Percentiles rank a stretch among this genome's conserved stretches.
phyloP scores from a whole-genome alignment of 2,113 vertebrate genomes.

The Sander lucioperca region DNA sequence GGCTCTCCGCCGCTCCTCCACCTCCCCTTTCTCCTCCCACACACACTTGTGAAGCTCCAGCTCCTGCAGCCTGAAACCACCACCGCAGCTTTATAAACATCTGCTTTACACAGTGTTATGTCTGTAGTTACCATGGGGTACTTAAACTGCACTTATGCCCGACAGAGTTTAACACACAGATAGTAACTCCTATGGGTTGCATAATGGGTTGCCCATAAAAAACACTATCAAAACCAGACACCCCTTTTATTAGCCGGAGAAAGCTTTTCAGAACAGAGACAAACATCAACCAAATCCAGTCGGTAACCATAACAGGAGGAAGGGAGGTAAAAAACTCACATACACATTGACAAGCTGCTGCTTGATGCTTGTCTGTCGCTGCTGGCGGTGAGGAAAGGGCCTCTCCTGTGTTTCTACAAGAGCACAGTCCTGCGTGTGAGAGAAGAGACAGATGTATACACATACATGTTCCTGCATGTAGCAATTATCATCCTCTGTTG shows the following conservation, averaged over 20 bases:
- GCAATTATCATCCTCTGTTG: neutral
- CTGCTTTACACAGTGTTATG: slow-evolving; percentile 61
- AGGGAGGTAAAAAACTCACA: slow-evolving; percentile 72
- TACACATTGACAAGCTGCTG: slow-evolving; percentile 84
- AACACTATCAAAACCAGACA: slow-evolving; percentile 64
- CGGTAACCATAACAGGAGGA: slow-evolving; percentile 77
- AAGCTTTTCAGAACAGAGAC: slow-evolving; percentile 61
- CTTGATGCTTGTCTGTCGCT: slow-evolving; percentile 78
- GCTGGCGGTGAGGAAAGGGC: slow-evolving; percentile 67
- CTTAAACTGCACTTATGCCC: slow-evolving; percentile 80
- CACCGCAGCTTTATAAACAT: slow-evolving; percentile 75
- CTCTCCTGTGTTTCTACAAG: slow-evolving; percentile 70
- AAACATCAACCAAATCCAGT: slow-evolving; percentile 62
- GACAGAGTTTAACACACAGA: slow-evolving; percentile 46
- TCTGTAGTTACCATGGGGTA: slow-evolving; percentile 65
- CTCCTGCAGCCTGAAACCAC: slow-evolving; percentile 82
- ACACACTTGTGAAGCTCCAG: slow-evolving; percentile 76
- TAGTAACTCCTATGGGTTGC: slow-evolving; percentile 50
- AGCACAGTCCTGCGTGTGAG: slow-evolving; percentile 65
- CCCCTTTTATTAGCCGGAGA: slow-evolving; percentile 67
- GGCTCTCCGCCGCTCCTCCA: slow-evolving; percentile 69
- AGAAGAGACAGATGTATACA: slow-evolving; percentile 15
- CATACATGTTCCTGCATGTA: neutral
- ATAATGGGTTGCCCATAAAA: slow-evolving; percentile 69
- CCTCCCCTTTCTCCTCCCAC: slow-evolving; percentile 78